Evolutionary conservation across 2,797 vertebrate genomes (phyloP).

Genomic region (Danio kyathit): DNA sequence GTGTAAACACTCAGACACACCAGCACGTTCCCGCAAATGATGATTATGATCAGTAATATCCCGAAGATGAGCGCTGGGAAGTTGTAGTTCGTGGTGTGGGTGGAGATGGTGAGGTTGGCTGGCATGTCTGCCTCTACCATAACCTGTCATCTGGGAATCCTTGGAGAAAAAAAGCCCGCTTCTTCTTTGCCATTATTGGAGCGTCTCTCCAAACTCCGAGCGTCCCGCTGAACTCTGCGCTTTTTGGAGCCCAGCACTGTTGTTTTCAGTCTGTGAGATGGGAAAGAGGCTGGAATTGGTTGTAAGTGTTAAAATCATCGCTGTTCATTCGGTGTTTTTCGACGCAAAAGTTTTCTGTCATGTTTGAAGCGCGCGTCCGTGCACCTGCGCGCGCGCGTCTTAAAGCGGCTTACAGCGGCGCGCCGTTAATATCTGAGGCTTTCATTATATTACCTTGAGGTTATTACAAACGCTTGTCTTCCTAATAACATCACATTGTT

Average conservation of each 20-base stretch:
- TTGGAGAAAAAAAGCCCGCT: constrained; percentile 41
- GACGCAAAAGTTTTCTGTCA: constrained; percentile 6
- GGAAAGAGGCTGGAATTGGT: not conserved
- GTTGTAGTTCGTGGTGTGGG: constrained; percentile 68
- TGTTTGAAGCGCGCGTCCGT: constrained; percentile 16
- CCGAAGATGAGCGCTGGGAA: constrained; percentile 83
- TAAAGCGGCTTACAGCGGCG: constrained; percentile 73
- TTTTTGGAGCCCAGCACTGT: constrained; percentile 20
- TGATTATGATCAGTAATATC: constrained; percentile 85
- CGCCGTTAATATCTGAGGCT: constrained; percentile 9
- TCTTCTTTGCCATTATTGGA: constrained; percentile 51
- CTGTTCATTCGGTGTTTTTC: not conserved
- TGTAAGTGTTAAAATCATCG: not conserved
- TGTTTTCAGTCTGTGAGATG: not conserved
- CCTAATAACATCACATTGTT: constrained; percentile 3
- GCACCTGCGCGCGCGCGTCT: constrained; percentile 52
- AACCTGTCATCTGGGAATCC: constrained; percentile 69
- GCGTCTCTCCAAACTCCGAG: constrained; percentile 23
- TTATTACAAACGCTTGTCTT: constrained; percentile 27
- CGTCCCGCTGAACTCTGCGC: constrained; percentile 60
- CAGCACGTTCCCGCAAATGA: constrained; percentile 90
- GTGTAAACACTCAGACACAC: constrained; percentile 92
- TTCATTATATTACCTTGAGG: not conserved
- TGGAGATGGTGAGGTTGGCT: constrained; percentile 69
- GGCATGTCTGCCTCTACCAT: constrained; percentile 73